Percentiles rank a stretch among this genome's conserved stretches.
Evolutionary conservation across 2,113 vertebrate genomes (phyloP).

Genomic region (Chiloscyllium plagiosum): DNA sequence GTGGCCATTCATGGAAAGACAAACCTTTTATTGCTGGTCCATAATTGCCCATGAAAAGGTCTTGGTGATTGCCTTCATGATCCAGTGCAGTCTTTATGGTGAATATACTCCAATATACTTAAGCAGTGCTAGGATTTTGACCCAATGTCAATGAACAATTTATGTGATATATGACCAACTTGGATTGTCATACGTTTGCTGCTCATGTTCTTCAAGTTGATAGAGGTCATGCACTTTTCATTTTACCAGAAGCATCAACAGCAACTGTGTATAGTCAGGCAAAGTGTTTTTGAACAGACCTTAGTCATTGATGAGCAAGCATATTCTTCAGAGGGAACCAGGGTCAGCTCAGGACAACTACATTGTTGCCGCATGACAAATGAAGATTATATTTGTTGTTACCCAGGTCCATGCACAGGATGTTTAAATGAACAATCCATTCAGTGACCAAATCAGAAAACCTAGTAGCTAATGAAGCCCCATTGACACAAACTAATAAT

Average conservation of each 20-base stretch:
- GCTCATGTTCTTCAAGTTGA: neutral
- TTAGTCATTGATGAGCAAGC: neutral
- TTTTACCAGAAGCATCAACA: neutral
- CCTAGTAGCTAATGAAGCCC: neutral
- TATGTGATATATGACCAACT: neutral
- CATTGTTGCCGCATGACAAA: neutral
- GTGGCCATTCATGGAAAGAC: neutral
- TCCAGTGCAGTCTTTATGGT: neutral
- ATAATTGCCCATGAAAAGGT: neutral
- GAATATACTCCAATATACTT: neutral
- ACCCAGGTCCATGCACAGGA: neutral
- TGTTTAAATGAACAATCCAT: neutral
- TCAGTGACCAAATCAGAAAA: neutral
- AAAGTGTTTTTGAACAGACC: neutral
- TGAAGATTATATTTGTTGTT: neutral
- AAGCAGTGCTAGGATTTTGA: neutral
- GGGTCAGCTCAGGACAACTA: neutral
- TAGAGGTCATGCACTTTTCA: neutral
- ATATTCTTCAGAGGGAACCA: neutral
- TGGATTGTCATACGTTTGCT: neutral
- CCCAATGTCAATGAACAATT: neutral
- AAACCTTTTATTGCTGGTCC: neutral
- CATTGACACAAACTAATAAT: neutral
- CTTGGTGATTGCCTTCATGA: neutral
- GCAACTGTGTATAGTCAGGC: neutral